Evolutionary conservation across 2,888 invertebrate genomes (phyloP), one percentile per base, ranked within the genome.

Genomic region (Drosophila villosipedis): DNA sequence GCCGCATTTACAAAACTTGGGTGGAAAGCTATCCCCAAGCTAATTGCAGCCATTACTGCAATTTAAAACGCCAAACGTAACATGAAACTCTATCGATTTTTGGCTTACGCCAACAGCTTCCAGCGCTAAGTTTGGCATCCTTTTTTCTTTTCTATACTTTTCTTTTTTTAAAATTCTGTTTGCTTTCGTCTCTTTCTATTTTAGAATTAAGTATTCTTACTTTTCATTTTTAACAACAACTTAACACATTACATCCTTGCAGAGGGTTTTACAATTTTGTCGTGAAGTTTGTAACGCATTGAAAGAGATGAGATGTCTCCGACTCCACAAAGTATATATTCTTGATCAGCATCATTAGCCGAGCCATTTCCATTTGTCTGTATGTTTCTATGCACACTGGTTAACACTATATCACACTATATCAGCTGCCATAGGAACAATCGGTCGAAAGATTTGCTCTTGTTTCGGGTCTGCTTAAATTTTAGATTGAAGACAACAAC

Each of bases 1-100:
- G 68, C 30, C 54, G 68, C 74, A 74, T 89, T 86, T 64, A 75
- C 54, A 80, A 88, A 80, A 85, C 77, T 83, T 69, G 67, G 63
- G 74, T 76, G 76, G 50, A 39, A 53, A 68, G 63, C 57, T 70
- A 76, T 71, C 55, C 76, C 66, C 31, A 22, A 53, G 85, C 90
- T 91, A 91, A 91, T 91, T 87, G 90, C 33, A 58, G 68, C 63
- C 70, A 58, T 43, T 58, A 43, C 58, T 31, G 41, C 58, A 43
- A 58, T 83, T 89, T 78, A 55, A 68, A 53, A 58, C 65, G 76
- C 68, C 57, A 72, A 79, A 43, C 61, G 57, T 57, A 59, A 68
- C 57, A 43, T 50, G 52, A 47, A 66, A 52, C 55, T 58, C 54
- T 57, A 83, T 84, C 69, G 82, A 81, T 84, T 82, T 78, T 74